Evolutionary conservation across 2,113 vertebrate species (phyloP).

Genomic region (Erythrocercus mccallii): DNA sequence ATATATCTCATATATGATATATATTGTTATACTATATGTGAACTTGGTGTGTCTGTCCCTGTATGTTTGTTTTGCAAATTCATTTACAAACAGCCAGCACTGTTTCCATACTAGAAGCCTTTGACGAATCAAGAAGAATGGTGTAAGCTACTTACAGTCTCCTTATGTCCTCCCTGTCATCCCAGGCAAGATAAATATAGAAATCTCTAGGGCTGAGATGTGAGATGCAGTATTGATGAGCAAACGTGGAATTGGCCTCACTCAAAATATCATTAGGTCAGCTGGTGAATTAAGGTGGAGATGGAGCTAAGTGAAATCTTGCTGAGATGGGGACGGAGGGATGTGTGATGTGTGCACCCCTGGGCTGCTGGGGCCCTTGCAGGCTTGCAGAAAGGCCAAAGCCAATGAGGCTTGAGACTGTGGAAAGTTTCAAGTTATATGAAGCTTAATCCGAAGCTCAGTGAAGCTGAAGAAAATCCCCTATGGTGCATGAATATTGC

Average conservation of each 20-base stretch:
- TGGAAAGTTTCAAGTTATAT: not conserved
- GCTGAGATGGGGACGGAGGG: not conserved
- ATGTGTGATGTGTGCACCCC: not conserved
- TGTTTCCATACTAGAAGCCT: not conserved
- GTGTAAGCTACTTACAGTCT: not conserved
- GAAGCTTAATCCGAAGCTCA: not conserved
- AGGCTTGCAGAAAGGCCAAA: not conserved
- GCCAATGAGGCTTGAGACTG: not conserved
- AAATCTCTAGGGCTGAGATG: not conserved
- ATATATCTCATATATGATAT: not conserved
- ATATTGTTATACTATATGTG: not conserved
- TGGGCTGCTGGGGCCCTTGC: not conserved
- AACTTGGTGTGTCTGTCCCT: not conserved
- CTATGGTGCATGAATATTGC: not conserved
- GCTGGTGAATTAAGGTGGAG: not conserved
- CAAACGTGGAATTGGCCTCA: not conserved
- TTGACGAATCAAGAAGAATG: not conserved
- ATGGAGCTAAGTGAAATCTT: not conserved
- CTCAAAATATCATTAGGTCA: not conserved
- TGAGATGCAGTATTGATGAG: not conserved
- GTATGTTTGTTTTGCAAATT: not conserved
- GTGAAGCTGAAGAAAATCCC: slow-evolving; percentile 19
- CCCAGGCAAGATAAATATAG: not conserved
- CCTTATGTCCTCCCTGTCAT: not conserved
- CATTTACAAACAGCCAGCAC: not conserved